phyloP scores from a whole-genome alignment of 1,140 invertebrate genomes.

The Zaprionus africanus region DNA sequence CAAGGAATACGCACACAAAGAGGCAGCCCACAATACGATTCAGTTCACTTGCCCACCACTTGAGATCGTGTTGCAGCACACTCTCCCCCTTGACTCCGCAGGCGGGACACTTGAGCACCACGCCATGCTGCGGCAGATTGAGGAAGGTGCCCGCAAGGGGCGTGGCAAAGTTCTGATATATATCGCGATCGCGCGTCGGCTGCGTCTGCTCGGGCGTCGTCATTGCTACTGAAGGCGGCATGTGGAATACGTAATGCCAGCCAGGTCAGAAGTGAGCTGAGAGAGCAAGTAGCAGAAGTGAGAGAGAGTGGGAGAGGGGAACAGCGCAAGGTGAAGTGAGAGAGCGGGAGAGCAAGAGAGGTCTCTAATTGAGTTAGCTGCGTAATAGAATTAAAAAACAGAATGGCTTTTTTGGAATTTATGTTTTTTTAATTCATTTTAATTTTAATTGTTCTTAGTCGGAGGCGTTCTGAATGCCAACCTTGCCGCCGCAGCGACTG shows the following conservation, averaged over 20 bases:
- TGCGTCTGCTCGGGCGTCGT: slow-evolving; percentile 29
- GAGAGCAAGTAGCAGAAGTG: neutral
- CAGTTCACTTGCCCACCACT: slow-evolving; percentile 76
- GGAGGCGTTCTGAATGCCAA: slow-evolving; percentile 72
- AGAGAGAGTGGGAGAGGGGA: slow-evolving; percentile 7
- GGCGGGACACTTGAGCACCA: slow-evolving; percentile 69
- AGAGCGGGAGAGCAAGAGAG: neutral
- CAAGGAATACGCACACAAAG: slow-evolving; percentile 65
- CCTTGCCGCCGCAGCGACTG: slow-evolving; percentile 75
- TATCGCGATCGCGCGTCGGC: slow-evolving; percentile 58
- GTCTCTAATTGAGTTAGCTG: slow-evolving; percentile 76
- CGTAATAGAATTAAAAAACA: slow-evolving; percentile 71
- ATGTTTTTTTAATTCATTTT: slow-evolving; percentile 54
- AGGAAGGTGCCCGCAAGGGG: slow-evolving; percentile 74
- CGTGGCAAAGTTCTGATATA: slow-evolving; percentile 80
- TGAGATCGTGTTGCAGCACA: slow-evolving; percentile 73
- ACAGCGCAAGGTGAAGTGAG: neutral
- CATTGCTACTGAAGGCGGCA: slow-evolving; percentile 61
- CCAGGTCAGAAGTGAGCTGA: slow-evolving; percentile 6
- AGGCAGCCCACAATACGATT: slow-evolving; percentile 79
- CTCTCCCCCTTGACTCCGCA: slow-evolving; percentile 66
- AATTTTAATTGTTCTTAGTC: slow-evolving; percentile 20
- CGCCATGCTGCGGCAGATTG: slow-evolving; percentile 67
- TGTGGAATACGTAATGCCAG: slow-evolving; percentile 4
- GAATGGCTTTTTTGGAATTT: slow-evolving; percentile 60